Evolutionary conservation across 2,113 vertebrate genomes (phyloP).

Genomic region (Dinomys branickii): DNA sequence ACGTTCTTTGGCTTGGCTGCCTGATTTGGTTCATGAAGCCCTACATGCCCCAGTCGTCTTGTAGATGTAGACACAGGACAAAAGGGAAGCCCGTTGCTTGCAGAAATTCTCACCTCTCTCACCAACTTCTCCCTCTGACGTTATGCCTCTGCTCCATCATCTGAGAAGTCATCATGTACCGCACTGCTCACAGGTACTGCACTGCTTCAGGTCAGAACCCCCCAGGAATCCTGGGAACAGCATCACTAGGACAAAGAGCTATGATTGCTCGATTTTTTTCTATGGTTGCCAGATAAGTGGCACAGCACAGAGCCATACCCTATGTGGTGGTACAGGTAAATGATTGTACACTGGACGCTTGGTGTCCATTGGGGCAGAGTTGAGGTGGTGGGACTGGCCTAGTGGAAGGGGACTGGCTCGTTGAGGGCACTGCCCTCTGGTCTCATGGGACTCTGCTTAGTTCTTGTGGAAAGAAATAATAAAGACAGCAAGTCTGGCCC

Average conservation of each 20-base stretch:
- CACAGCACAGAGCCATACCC: no score
- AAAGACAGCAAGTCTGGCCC: neutral
- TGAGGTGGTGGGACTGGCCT: neutral
- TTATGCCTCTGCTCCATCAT: neutral
- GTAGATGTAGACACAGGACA: neutral
- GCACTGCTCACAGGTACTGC: no score
- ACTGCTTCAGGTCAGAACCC: neutral
- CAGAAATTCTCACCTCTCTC: neutral
- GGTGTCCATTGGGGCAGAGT: neutral
- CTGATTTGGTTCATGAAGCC: neutral
- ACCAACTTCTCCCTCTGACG: neutral
- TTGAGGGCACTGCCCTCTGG: neutral
- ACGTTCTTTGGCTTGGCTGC: neutral
- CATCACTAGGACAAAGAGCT: neutral
- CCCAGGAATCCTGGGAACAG: neutral
- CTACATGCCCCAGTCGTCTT: neutral
- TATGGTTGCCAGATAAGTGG: neutral
- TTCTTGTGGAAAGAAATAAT: neutral
- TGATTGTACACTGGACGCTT: neutral
- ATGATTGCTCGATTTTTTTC: neutral
- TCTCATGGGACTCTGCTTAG: neutral
- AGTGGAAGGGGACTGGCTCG: no score
- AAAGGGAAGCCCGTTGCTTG: neutral
- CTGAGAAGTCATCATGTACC: accelerated
- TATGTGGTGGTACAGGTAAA: no score